Conservation (phyloP, 1,140 invertebrate species). For the Trachymyrmex septentrionalis region DNA sequence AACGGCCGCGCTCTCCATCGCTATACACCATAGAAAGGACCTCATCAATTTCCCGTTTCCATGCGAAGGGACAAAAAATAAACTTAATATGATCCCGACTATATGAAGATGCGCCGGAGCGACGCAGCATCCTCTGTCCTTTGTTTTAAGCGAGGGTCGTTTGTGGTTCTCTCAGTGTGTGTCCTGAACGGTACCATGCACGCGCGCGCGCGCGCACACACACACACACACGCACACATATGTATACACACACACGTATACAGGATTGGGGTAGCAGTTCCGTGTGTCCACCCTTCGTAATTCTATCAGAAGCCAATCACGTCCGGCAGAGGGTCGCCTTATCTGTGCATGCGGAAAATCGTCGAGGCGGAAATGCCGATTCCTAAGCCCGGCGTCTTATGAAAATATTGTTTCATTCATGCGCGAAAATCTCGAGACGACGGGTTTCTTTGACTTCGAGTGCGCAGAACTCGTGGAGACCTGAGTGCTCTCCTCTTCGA, state of each 20-base stretch:
- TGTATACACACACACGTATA: background rate
- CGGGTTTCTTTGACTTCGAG: slow-evolving; percentile 46
- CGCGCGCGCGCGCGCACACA: background rate
- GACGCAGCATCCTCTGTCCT: slow-evolving; percentile 70
- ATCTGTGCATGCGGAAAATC: slow-evolving; percentile 80
- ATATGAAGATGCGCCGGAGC: slow-evolving; percentile 72
- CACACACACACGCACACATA: background rate
- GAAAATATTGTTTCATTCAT: slow-evolving; percentile 73
- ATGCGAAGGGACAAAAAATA: slow-evolving; percentile 75
- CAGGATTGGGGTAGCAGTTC: slow-evolving; percentile 63
- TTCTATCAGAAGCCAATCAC: slow-evolving; percentile 85
- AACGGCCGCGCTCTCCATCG: slow-evolving; percentile 7
- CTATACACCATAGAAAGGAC: slow-evolving; percentile 68
- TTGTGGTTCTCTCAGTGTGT: slow-evolving; percentile 67
- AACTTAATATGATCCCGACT: slow-evolving; percentile 77
- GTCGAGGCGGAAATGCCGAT: slow-evolving; percentile 76
- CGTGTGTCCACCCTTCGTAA: slow-evolving; percentile 81
- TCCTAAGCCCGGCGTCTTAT: slow-evolving; percentile 71
- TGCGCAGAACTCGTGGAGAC: slow-evolving; percentile 1
- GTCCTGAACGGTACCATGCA: slow-evolving; percentile 10
- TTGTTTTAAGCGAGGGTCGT: slow-evolving; percentile 79
- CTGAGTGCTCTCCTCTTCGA: slow-evolving; percentile 41
- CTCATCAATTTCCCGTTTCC: slow-evolving; percentile 78
- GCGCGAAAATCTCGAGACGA: slow-evolving; percentile 42
- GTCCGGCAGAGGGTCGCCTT: slow-evolving; percentile 78